These are phyloP conservation scores for Acrossocheilus wenchowensis DNA, from an alignment of 2,797 vertebrate genomes.

Conservation along the genomic window DNA sequence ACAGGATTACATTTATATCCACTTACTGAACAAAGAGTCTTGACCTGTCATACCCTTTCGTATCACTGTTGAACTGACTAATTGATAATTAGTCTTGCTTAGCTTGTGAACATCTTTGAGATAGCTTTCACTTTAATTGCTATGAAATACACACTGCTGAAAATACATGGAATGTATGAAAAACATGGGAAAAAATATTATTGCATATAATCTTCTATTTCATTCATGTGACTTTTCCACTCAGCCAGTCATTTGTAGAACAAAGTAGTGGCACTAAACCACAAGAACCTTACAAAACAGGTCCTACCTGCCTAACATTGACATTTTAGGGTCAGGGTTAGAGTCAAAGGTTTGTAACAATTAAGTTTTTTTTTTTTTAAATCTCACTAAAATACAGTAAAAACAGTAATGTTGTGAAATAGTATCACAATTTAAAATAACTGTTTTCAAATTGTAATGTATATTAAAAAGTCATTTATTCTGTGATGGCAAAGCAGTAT, in stretches of 20 bases:
- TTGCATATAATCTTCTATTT: neutral
- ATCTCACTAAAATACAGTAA: neutral
- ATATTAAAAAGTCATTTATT: no score
- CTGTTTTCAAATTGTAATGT: no score
- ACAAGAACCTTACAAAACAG: neutral
- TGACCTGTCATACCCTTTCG: neutral
- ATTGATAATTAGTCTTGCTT: slow-evolving; percentile 24
- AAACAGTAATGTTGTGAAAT: no score
- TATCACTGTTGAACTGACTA: neutral
- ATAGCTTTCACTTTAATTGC: slow-evolving; percentile 21
- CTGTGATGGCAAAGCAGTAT: no score
- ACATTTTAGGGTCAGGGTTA: neutral
- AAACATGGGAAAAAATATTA: neutral
- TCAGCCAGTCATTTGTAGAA: no score
- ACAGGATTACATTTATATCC: slow-evolving; percentile 57
- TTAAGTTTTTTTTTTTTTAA: neutral
- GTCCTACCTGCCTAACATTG: neutral
- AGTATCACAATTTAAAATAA: no score
- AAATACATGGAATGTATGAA: neutral
- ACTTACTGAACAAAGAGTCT: slow-evolving; percentile 49
- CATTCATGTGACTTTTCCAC: neutral
- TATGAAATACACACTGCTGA: neutral
- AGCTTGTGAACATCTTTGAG: neutral
- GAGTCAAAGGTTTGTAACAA: neutral
- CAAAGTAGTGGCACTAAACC: neutral